These are phyloP conservation scores for Druceiella hillmani DNA, from an alignment of 2,888 invertebrate genomes.

Conservation along the genomic window DNA sequence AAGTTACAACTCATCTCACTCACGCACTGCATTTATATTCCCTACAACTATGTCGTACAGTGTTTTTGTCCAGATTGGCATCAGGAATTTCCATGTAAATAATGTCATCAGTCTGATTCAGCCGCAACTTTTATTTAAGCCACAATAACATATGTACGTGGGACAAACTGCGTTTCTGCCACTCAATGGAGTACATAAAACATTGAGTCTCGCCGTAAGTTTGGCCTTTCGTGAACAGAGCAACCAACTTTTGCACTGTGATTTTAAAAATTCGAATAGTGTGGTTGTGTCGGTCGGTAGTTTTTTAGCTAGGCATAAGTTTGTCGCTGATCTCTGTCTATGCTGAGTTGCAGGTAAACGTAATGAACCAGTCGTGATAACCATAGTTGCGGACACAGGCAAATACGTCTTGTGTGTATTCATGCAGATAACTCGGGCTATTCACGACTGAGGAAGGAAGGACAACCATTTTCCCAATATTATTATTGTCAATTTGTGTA, in stretches of 20 bases:
- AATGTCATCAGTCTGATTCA: constrained; percentile 29
- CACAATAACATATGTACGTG: constrained; percentile 24
- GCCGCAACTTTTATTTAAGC: constrained; percentile 26
- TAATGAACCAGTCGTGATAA: constrained; percentile 24
- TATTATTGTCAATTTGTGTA: constrained; percentile 23
- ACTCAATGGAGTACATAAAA: constrained; percentile 22
- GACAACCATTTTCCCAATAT: constrained; percentile 27
- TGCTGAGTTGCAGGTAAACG: constrained; percentile 25
- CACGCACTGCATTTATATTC: constrained; percentile 13
- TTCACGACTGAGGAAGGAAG: constrained; percentile 27
- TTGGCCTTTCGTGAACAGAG: constrained; percentile 22
- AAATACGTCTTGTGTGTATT: constrained; percentile 27
- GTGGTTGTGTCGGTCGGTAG: constrained; percentile 27
- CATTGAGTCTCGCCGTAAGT: constrained; percentile 24
- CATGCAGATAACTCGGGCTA: constrained; percentile 25
- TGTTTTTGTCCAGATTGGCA: constrained; percentile 18
- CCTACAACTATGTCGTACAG: constrained; percentile 22
- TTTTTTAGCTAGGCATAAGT: constrained; percentile 19
- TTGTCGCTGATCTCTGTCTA: constrained; percentile 26
- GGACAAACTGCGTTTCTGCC: constrained; percentile 17
- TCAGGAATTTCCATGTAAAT: constrained; percentile 31
- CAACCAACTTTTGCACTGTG: constrained; percentile 25
- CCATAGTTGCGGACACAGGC: constrained; percentile 29
- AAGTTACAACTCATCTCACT: constrained; percentile 25
- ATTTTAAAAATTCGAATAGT: constrained; percentile 24